phyloP scores from a whole-genome alignment of 2,113 vertebrate species.

The Zapus hudsonius region DNA sequence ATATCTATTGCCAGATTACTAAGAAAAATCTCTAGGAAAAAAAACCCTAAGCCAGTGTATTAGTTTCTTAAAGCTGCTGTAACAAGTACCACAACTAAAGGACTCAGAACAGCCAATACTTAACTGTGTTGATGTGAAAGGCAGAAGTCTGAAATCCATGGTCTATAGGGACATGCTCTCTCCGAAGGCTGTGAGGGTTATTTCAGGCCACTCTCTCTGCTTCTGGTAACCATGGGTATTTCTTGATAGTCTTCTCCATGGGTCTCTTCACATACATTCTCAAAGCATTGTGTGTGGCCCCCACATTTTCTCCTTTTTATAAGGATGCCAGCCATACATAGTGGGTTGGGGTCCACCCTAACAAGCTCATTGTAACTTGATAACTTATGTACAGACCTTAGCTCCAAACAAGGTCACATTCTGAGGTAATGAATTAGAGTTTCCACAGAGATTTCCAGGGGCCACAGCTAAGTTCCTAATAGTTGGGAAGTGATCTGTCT shows the following conservation, averaged over 20 bases:
- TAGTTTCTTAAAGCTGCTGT: neutral
- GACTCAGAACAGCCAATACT: neutral
- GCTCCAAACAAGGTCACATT: neutral
- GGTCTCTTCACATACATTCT: neutral
- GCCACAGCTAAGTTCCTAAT: neutral
- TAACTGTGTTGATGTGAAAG: neutral
- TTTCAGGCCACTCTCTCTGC: neutral
- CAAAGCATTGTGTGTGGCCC: neutral
- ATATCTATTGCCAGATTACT: neutral
- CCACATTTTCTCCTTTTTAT: neutral
- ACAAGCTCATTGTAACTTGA: neutral
- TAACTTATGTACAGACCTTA: neutral
- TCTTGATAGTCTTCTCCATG: neutral
- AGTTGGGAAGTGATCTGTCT: neutral
- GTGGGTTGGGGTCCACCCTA: neutral
- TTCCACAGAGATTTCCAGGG: neutral
- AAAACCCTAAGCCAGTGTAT: neutral
- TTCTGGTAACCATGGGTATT: neutral
- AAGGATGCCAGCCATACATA: neutral
- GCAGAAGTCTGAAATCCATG: neutral
- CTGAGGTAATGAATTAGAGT: neutral
- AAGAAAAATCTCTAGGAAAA: constrained; percentile 10
- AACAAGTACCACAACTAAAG: neutral
- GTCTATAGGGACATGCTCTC: neutral
- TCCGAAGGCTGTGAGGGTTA: neutral